phyloP scores from a whole-genome alignment of 1,140 invertebrate genomes.

The Delia radicum region DNA sequence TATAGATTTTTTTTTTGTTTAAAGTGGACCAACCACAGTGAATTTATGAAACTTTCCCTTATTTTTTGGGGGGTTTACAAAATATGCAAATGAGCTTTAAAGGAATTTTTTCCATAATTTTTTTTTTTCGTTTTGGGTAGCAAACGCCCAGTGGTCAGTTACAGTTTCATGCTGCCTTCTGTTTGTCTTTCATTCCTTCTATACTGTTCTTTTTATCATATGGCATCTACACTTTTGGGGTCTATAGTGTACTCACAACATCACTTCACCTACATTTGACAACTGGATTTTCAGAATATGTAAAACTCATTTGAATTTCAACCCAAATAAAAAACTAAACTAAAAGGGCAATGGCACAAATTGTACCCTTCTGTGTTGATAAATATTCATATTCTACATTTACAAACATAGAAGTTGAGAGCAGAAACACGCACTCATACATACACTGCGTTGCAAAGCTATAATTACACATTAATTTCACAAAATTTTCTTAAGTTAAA shows the following conservation, averaged over 20 bases:
- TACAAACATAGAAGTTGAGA: too few species aligned
- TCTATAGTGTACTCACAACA: background rate
- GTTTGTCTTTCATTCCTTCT: background rate
- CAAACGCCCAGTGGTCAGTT: background rate
- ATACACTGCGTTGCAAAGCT: too few species aligned
- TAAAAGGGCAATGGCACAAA: background rate
- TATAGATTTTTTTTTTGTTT: too few species aligned
- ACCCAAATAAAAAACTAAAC: background rate
- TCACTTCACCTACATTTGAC: background rate
- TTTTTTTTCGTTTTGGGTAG: background rate
- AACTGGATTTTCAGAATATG: background rate
- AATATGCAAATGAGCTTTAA: constrained; percentile 14
- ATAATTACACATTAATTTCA: too few species aligned
- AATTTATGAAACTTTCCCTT: constrained; percentile 8
- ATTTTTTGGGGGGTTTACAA: background rate
- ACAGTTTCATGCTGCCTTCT: background rate
- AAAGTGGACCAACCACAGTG: constrained; percentile 8
- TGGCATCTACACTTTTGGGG: too few species aligned
- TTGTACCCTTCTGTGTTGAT: background rate
- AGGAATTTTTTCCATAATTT: background rate
- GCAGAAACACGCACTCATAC: background rate
- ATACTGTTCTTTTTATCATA: background rate
- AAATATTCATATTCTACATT: background rate
- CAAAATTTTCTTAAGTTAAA: too few species aligned
- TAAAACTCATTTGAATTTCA: background rate